These are phyloP conservation scores for Sterna hirundo DNA, from an alignment of 2,113 vertebrate species.

Conservation along the genomic window DNA sequence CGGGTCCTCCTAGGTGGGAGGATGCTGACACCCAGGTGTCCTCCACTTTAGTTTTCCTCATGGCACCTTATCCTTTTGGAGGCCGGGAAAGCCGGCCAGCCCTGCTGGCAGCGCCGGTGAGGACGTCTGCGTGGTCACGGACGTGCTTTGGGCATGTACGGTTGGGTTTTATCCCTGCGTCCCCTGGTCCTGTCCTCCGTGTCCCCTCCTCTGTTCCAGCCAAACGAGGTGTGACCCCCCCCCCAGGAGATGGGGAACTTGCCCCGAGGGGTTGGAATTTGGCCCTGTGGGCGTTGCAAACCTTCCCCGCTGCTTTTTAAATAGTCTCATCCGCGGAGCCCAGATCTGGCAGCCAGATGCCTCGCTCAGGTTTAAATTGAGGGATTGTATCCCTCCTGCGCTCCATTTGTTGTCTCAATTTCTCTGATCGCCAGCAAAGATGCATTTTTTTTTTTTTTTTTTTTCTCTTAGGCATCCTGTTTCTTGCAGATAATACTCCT, in stretches of 20 bases:
- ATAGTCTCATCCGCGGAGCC: neutral
- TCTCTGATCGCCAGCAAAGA: conserved; percentile 20
- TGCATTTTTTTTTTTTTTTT: neutral
- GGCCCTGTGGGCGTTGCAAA: neutral
- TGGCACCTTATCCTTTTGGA: neutral
- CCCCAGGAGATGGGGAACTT: neutral
- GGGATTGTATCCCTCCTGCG: conserved; percentile 36
- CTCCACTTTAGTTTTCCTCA: neutral
- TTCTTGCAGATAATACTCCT: conserved; percentile 31
- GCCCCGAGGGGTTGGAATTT: neutral
- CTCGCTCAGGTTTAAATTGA: neutral
- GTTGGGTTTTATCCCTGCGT: neutral
- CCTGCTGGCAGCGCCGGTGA: neutral
- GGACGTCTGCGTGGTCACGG: rapidly evolving
- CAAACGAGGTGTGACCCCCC: rapidly evolving
- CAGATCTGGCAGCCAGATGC: conserved; percentile 1
- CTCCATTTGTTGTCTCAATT: conserved; percentile 33
- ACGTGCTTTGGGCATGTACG: rapidly evolving
- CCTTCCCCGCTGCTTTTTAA: neutral
- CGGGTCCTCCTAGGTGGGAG: neutral
- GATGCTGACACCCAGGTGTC: neutral
- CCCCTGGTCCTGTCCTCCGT: neutral
- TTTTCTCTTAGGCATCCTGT: neutral
- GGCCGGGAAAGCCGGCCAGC: neutral
- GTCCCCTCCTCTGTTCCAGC: neutral